These are phyloP conservation scores for Ceyx margarethae DNA, from an alignment of 2,113 vertebrate species.

Conservation along the genomic window DNA sequence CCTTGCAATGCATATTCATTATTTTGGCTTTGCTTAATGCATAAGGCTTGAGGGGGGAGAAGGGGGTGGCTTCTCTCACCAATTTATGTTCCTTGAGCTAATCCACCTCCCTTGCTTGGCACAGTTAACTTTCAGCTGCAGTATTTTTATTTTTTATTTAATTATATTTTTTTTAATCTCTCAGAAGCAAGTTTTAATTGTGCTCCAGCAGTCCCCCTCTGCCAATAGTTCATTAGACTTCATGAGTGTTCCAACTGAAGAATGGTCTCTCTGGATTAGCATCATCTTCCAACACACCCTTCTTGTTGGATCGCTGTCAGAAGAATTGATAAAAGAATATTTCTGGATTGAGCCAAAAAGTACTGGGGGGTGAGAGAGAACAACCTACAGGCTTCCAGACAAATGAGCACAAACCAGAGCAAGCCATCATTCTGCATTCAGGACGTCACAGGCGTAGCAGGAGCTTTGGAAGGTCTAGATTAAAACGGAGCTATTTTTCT, in stretches of 20 bases:
- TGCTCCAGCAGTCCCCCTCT: not conserved
- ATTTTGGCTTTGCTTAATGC: conserved; percentile 26
- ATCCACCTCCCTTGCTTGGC: conserved; percentile 37
- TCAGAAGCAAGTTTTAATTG: conserved; percentile 37
- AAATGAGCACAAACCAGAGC: conserved; percentile 37
- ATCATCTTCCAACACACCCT: conserved; percentile 31
- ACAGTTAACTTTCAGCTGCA: conserved; percentile 2
- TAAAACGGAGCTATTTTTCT: conserved; percentile 54
- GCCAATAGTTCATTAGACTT: conserved; percentile 51
- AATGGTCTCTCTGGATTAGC: conserved; percentile 27
- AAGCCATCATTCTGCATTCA: conserved; percentile 48
- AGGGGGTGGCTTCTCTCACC: conserved; percentile 20
- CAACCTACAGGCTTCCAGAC: conserved; percentile 38
- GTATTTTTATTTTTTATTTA: not conserved
- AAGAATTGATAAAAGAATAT: conserved; percentile 17
- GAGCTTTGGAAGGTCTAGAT: conserved; percentile 51
- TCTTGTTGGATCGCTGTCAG: conserved; percentile 27
- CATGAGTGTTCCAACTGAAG: not conserved
- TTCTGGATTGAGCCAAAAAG: not conserved
- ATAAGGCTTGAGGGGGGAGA: not conserved
- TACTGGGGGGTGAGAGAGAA: not conserved
- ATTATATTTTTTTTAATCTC: not conserved
- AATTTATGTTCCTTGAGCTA: conserved; percentile 35
- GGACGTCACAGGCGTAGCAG: conserved; percentile 47
- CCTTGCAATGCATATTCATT: conserved; percentile 55